Conservation (phyloP, 2,113 vertebrate species). For the Nyctibius bracteatus region DNA sequence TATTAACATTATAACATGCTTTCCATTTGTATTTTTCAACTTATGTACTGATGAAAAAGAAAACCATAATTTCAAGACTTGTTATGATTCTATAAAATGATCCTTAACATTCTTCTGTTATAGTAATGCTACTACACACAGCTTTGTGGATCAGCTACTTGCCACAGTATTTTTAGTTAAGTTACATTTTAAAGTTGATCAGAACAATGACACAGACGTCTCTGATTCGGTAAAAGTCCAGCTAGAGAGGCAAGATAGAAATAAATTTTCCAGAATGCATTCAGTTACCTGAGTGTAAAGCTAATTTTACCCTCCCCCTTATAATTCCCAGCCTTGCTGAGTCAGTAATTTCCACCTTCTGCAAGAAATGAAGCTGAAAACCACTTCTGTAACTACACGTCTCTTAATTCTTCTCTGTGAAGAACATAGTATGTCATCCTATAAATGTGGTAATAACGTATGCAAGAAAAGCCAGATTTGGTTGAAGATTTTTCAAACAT, state of each 20-base stretch:
- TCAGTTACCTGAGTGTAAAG: neutral
- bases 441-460: neutral
- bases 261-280: neutral
- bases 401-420: neutral
- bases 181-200: neutral
- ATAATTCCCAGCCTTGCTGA: neutral
- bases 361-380: neutral
- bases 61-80: neutral
- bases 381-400: neutral
- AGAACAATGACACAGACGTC: neutral
- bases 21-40: neutral
- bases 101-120: neutral
- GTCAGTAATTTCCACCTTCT: neutral
- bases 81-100: neutral
- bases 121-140: neutral
- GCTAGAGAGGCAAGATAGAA: neutral
- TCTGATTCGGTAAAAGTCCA: neutral
- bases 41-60: neutral
- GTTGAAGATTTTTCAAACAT: neutral
- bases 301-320: neutral
- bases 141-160: neutral
- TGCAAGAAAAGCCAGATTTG: neutral
- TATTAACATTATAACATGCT: neutral
- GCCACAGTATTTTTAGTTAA: neutral
- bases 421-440: neutral